A percentile compares a stretch with the other conserved stretches of the same genome.
Evolutionary conservation across 2,888 invertebrate species (phyloP).

Genomic region (Diarsia mendica): DNA sequence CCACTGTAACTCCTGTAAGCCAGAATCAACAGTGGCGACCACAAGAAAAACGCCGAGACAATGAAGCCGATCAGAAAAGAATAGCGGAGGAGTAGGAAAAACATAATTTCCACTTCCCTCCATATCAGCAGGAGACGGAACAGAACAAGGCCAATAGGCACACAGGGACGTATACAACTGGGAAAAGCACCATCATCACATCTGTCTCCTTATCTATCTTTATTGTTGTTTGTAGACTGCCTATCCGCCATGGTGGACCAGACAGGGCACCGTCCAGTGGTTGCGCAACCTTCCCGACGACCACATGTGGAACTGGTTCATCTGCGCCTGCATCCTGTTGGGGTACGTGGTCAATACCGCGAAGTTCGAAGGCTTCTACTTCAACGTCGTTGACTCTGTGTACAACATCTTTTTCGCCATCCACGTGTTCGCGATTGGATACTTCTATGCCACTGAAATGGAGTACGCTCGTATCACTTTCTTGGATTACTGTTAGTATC

Average conservation of each 20-base stretch:
- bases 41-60: too few relatives aligned
- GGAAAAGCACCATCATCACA: too few relatives aligned
- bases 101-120: too few relatives aligned
- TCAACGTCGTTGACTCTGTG: constrained; percentile 64
- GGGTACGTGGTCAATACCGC: constrained; percentile 69
- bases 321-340: constrained; percentile 71
- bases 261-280: constrained; percentile 60
- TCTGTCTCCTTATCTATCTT: not conserved
- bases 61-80: too few relatives aligned
- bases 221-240: constrained; percentile 64
- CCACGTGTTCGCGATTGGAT: constrained; percentile 72
- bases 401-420: constrained; percentile 76
- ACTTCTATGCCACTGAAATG: constrained; percentile 56
- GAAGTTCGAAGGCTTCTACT: constrained; percentile 37
- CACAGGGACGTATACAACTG: too few relatives aligned
- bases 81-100: too few relatives aligned
- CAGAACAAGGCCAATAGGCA: too few relatives aligned
- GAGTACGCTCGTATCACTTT: constrained; percentile 51
- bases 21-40: too few relatives aligned
- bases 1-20: too few relatives aligned
- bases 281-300: constrained; percentile 74
- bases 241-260: constrained; percentile 76
- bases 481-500: too few relatives aligned
- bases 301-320: constrained; percentile 76
- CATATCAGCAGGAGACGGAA: too few relatives aligned